Evolutionary conservation across 2,113 vertebrate genomes (phyloP), one percentile per base, ranked within the genome.

Genomic region (Corydoras maculifer): DNA sequence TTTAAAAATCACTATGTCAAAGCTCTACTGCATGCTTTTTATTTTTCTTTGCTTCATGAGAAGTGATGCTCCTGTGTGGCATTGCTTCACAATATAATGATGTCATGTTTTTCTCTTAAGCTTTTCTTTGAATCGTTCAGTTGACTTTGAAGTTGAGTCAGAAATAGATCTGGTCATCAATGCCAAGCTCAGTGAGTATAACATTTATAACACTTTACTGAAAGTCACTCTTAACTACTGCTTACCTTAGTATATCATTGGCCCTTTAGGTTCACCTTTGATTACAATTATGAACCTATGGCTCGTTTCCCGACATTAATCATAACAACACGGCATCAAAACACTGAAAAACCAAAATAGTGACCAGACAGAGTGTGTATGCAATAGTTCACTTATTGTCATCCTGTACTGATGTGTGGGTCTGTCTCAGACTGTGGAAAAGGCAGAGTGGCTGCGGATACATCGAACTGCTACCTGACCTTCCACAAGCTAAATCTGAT

Each of bases 121-220:
- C 0, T n/a, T 93, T 35, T 72, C 74, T 8, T 6, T 92, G 35
- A 74, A 69, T 57, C 87, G 92, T 6, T 85, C 86, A 0, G 12
- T 93, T 30, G 88, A 93, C 80, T 95, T 94, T 81, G 92, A 95
- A 86, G 86, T 93, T 0, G 79, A 90, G n/a, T 88, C 92, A 3
- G 84, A 92, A 49, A 89, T 89, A 54, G 92, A 95, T 78, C 91
- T 95, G 8, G 84, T 87, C 72, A 84, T 95, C 65, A 87, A 87
- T 72, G 83, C 89, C 0, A 85, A 87, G 75, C 87, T 94, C 9
- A 86, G 92, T 94, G 78, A 88, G 93, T 78, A n/a, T 57, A 13
- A 12, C 10, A 31, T 14, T 31, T 15, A 43, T 2, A 43, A 43
- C 4, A 43, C 4, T 10, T 53, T 51, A 8, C 49, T 51, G 49